Percentiles rank a stretch among this genome's conserved stretches.
Evolutionary conservation across 1,140 invertebrate species (phyloP).

Genomic region (Rhagoletis pomonella): DNA sequence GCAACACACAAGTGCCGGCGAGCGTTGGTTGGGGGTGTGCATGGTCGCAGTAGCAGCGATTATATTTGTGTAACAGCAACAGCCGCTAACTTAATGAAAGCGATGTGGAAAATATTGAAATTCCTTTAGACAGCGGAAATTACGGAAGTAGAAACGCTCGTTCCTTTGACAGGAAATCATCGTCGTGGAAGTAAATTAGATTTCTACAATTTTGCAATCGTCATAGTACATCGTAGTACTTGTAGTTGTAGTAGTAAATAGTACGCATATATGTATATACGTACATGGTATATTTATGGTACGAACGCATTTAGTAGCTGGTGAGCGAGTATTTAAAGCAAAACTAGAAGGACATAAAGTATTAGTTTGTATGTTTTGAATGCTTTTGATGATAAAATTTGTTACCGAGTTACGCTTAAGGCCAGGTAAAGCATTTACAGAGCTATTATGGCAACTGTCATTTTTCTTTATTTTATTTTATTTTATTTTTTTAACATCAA

Average conservation of each 20-base stretch:
- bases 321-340: background rate
- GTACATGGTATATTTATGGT: background rate
- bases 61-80: background rate
- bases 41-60: too few relatives aligned
- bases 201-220: slow-evolving; percentile 57
- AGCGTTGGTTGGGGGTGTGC: background rate
- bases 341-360: too few relatives aligned
- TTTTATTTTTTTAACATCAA: too few relatives aligned
- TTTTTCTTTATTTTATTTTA: too few relatives aligned
- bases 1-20: slow-evolving; percentile 5
- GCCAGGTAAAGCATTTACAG: too few relatives aligned
- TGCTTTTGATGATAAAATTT: too few relatives aligned
- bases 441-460: too few relatives aligned
- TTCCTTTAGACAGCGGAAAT: slow-evolving; percentile 63
- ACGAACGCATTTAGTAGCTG: background rate
- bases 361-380: too few relatives aligned
- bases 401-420: too few relatives aligned
- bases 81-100: slow-evolving; percentile 41
- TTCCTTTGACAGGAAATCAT: slow-evolving; percentile 71
- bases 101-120: slow-evolving; percentile 51
- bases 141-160: slow-evolving; percentile 66
- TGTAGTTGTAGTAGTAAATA: too few relatives aligned
- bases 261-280: too few relatives aligned
- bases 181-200: slow-evolving; percentile 73
- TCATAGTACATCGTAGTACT: too few relatives aligned